These are phyloP conservation scores for Trinectes maculatus DNA, from an alignment of 2,113 vertebrate genomes.

Conservation along the genomic window DNA sequence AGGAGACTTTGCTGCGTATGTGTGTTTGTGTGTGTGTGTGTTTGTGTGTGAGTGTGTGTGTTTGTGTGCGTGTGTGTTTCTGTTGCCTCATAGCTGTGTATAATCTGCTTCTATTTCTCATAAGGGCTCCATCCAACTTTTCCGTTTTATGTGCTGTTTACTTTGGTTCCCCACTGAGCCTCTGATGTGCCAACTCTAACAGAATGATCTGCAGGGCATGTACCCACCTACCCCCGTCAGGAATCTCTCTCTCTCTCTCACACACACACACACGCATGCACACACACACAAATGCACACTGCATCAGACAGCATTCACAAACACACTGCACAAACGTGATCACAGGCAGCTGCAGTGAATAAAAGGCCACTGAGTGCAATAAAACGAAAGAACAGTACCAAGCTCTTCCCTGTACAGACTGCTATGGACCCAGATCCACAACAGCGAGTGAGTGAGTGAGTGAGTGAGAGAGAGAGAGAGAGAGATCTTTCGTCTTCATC, in stretches of 20 bases:
- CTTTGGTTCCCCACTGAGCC: conserved; percentile 30
- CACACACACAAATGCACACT: conserved; percentile 15
- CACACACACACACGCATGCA: conserved; percentile 23
- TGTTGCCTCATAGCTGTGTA: conserved; percentile 21
- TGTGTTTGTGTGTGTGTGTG: background rate
- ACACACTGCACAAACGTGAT: conserved; percentile 29
- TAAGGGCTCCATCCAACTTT: conserved; percentile 40
- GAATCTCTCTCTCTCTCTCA: conserved; percentile 45
- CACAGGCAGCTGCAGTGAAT: background rate
- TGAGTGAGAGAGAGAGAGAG: no score
- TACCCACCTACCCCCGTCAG: conserved; percentile 44
- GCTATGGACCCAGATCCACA: no score
- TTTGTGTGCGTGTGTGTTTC: conserved; percentile 14
- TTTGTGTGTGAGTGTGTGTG: conserved; percentile 1
- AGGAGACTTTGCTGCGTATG: conserved; percentile 12
- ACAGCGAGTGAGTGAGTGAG: no score
- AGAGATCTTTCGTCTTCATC: background rate
- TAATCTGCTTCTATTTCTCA: conserved; percentile 54
- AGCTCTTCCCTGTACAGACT: background rate
- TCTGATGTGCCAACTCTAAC: conserved; percentile 61
- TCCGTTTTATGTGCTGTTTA: conserved; percentile 48
- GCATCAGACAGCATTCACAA: conserved; percentile 13
- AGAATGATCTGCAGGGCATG: conserved; percentile 48
- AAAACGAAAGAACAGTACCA: background rate
- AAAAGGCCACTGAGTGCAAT: background rate